Evolutionary conservation across 2,113 vertebrate species (phyloP).

Genomic region (Spizaetus ornatus): DNA sequence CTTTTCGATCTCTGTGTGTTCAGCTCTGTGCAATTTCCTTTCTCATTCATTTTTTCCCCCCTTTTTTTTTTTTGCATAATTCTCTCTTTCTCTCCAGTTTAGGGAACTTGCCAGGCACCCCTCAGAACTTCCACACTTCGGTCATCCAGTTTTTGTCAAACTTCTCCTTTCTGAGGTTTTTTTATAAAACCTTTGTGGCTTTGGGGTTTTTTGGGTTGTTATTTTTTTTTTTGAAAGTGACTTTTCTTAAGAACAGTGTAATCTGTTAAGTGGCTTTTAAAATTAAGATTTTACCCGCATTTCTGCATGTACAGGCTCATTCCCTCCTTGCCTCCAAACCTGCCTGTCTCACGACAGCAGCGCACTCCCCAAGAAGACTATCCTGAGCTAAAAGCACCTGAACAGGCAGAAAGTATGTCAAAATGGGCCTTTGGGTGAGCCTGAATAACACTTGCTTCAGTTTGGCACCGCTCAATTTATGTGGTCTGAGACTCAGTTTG

Average conservation of each 20-base stretch:
- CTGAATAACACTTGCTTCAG: background rate
- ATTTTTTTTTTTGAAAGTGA: background rate
- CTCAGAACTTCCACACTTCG: background rate
- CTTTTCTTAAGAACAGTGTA: background rate
- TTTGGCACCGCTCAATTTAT: background rate
- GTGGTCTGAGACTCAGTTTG: background rate
- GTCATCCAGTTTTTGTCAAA: background rate
- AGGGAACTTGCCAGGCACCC: background rate
- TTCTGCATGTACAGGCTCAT: background rate
- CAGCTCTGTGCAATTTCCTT: background rate
- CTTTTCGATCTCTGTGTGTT: background rate
- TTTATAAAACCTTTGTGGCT: background rate
- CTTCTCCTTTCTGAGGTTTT: background rate
- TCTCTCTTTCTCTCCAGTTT: background rate
- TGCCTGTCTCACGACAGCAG: background rate
- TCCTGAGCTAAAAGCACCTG: background rate
- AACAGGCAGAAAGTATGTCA: background rate
- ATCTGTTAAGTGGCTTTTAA: background rate
- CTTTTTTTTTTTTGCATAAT: background rate
- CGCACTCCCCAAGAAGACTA: background rate
- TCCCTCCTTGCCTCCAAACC: background rate
- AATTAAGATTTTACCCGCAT: background rate
- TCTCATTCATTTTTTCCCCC: rapidly evolving
- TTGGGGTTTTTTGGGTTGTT: background rate
- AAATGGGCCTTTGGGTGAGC: background rate